phyloP scores from a whole-genome alignment of 2,113 vertebrate species.

The Globicephala melas region DNA sequence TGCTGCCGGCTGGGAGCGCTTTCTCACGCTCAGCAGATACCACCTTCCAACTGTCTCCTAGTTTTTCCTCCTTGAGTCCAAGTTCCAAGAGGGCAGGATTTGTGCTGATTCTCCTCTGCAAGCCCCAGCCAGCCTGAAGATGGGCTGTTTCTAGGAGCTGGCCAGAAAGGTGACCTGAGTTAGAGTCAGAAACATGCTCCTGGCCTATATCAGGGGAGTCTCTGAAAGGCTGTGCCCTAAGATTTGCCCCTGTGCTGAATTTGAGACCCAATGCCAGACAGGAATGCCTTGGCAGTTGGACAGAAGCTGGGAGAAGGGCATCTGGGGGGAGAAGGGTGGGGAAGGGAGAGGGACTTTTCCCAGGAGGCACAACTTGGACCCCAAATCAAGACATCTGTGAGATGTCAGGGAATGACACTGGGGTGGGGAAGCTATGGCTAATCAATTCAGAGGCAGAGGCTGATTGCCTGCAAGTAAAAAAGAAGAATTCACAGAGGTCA shows the following conservation, averaged over 20 bases:
- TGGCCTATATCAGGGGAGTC: fast-evolving
- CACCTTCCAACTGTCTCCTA: background rate
- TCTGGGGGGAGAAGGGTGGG: fast-evolving
- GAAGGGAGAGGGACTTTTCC: background rate
- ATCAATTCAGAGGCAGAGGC: background rate
- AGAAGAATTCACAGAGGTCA: background rate
- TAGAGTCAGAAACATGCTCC: background rate
- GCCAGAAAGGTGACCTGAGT: background rate
- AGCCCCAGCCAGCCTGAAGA: background rate
- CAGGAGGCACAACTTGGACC: background rate
- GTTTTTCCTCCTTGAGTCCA: background rate
- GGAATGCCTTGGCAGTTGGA: background rate
- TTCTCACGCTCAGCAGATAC: background rate
- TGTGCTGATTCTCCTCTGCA: background rate
- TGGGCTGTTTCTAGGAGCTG: background rate
- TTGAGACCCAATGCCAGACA: background rate
- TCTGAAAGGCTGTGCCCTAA: background rate
- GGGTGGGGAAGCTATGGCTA: background rate
- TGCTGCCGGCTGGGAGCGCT: background rate
- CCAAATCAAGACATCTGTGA: background rate
- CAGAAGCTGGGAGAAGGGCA: background rate
- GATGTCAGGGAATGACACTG: background rate
- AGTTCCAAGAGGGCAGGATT: background rate
- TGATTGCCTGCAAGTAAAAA: background rate
- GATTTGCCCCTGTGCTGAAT: background rate